These are phyloP conservation scores for Microctonus hyperodae DNA, from an alignment of 2,888 invertebrate genomes.

Conservation along the genomic window DNA sequence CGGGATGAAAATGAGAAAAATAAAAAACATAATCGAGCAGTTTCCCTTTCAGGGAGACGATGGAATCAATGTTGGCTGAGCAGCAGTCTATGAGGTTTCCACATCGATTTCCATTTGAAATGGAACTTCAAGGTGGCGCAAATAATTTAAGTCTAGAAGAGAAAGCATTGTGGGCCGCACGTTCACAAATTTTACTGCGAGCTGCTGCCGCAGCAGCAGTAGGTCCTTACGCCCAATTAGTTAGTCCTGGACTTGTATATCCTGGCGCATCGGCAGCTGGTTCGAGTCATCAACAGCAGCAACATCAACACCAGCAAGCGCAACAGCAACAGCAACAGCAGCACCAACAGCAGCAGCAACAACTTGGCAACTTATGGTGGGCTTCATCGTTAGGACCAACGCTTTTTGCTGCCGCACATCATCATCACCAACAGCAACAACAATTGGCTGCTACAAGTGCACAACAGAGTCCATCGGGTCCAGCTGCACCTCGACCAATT, in stretches of 20 bases:
- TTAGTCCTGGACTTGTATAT: constrained; percentile 64
- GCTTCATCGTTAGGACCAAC: constrained; percentile 59
- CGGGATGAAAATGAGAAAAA: constrained; percentile 25
- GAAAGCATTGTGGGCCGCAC: constrained; percentile 78
- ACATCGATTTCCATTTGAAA: constrained; percentile 75
- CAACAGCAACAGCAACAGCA: constrained; percentile 43
- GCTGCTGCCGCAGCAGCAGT: constrained; percentile 71
- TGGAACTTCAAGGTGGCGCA: constrained; percentile 68
- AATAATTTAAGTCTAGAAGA: constrained; percentile 79
- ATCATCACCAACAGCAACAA: constrained; percentile 69
- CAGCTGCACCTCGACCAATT: constrained; percentile 58
- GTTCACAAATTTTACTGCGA: constrained; percentile 77
- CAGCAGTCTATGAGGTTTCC: constrained; percentile 84
- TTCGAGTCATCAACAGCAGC: constrained; percentile 53
- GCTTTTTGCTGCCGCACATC: constrained; percentile 65
- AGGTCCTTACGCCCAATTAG: constrained; percentile 67
- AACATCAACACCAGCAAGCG: constrained; percentile 46
- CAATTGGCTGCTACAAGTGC: constrained; percentile 65
- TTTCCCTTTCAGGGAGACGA: constrained; percentile 78
- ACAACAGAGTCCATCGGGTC: constrained; percentile 48
- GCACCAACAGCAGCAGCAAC: constrained; percentile 49
- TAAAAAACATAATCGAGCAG: constrained; percentile 57
- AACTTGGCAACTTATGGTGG: constrained; percentile 59
- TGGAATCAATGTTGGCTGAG: constrained; percentile 88
- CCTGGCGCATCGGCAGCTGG: constrained; percentile 58